phyloP scores from a whole-genome alignment of 2,888 invertebrate genomes.

The Chelonus formosanus region DNA sequence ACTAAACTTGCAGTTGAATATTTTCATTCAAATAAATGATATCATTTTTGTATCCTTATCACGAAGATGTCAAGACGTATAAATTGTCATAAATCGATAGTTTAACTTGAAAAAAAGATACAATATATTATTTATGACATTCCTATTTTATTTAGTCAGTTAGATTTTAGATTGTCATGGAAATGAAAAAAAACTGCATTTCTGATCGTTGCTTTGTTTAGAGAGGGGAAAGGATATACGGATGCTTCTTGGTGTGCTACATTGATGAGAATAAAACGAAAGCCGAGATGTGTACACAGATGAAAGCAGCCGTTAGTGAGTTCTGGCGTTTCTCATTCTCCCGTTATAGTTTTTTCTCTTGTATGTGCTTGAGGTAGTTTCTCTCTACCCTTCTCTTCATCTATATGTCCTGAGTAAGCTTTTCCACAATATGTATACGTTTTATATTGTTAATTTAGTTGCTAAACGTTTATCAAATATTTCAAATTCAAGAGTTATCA shows the following conservation, averaged over 20 bases:
- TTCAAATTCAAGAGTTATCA: background rate
- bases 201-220: constrained; percentile 31
- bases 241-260: constrained; percentile 12
- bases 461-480: constrained; percentile 1
- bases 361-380: constrained; percentile 5
- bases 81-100: too few relatives aligned
- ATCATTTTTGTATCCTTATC: too few relatives aligned
- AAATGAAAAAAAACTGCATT: constrained; percentile 27
- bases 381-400: constrained; percentile 20
- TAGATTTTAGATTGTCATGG: constrained; percentile 28
- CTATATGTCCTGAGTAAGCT: constrained; percentile 17
- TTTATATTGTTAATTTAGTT: background rate
- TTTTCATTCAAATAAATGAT: too few relatives aligned
- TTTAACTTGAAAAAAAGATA: background rate
- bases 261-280: constrained; percentile 31
- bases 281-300: constrained; percentile 31
- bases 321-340: constrained; percentile 17
- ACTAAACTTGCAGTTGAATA: too few relatives aligned
- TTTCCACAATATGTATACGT: constrained; percentile 17
- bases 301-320: constrained; percentile 23
- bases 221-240: constrained; percentile 12
- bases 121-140: constrained; percentile 19
- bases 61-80: too few relatives aligned
- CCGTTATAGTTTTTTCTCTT: constrained; percentile 16
- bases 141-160: background rate